Percentiles rank a stretch among this genome's conserved stretches.
Evolutionary conservation across 2,797 vertebrate species (phyloP).

Genomic region (Furcifer pardalis): DNA sequence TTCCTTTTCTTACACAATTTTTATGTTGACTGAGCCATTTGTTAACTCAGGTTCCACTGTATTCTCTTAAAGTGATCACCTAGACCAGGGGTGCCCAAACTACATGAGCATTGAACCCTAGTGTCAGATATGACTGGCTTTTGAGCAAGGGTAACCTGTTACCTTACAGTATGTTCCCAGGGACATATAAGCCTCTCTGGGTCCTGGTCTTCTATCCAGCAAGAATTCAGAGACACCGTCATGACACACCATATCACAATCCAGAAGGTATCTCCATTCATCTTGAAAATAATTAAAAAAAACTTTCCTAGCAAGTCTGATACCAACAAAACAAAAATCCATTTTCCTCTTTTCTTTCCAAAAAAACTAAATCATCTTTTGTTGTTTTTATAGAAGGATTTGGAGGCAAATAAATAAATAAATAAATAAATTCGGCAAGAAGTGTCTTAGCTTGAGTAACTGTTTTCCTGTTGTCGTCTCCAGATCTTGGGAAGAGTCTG

Average conservation of each 20-base stretch:
- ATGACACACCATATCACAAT: neutral
- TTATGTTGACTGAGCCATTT: too few species aligned
- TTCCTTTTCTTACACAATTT: too few species aligned
- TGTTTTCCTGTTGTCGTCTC: slow-evolving; percentile 81
- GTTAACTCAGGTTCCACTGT: too few species aligned
- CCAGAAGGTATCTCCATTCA: neutral
- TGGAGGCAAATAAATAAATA: neutral
- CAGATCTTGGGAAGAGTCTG: slow-evolving; percentile 79
- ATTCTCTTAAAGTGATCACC: too few species aligned
- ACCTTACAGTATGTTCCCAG: too few species aligned
- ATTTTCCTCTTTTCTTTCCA: neutral
- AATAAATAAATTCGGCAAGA: slow-evolving; percentile 3
- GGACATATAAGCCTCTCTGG: too few species aligned
- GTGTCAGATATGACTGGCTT: too few species aligned
- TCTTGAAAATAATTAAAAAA: neutral
- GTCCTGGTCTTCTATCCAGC: too few species aligned
- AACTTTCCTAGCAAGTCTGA: neutral
- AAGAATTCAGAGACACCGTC: neutral
- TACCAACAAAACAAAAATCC: slow-evolving; percentile 2
- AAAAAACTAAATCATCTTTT: neutral
- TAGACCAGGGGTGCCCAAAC: too few species aligned
- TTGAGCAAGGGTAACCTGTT: too few species aligned
- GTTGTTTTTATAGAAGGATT: neutral
- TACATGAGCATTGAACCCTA: too few species aligned
- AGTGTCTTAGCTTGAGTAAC: slow-evolving; percentile 80